These are phyloP conservation scores for Raja brachyura DNA, from an alignment of 2,113 vertebrate species.

Conservation along the genomic window DNA sequence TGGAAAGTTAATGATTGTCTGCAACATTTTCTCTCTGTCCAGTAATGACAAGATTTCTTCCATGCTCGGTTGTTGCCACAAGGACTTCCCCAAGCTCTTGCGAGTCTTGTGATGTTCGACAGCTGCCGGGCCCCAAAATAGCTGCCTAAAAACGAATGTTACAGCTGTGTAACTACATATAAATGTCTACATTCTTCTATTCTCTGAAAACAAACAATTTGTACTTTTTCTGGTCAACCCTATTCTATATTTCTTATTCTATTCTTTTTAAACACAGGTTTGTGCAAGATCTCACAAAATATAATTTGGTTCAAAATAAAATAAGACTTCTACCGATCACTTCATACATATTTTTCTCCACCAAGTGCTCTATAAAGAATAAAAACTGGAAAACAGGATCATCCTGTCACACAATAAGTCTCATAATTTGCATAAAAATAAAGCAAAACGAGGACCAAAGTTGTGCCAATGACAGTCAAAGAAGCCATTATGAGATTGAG, in stretches of 20 bases:
- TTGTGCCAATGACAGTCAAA: too few relatives aligned
- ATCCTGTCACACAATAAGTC: background rate
- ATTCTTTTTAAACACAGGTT: background rate
- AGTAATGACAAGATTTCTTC: conserved; percentile 79
- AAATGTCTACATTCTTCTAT: background rate
- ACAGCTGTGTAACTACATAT: background rate
- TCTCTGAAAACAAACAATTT: background rate
- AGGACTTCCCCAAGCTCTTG: conserved; percentile 76
- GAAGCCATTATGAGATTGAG: too few relatives aligned
- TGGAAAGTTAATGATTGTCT: conserved; percentile 73
- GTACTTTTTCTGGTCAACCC: background rate
- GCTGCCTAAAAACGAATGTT: conserved; percentile 58
- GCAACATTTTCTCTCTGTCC: conserved; percentile 67
- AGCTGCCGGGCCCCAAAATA: conserved; percentile 83
- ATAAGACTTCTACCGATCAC: background rate
- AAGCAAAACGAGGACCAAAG: background rate
- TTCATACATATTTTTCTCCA: background rate
- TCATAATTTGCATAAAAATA: background rate
- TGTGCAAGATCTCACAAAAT: background rate
- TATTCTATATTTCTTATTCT: background rate
- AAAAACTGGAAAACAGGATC: background rate
- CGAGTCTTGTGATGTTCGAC: conserved; percentile 85
- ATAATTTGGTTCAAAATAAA: background rate
- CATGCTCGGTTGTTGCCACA: conserved; percentile 83
- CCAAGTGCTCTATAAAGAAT: background rate